phyloP scores from a whole-genome alignment of 2,797 vertebrate species.

The Pterois miles region DNA sequence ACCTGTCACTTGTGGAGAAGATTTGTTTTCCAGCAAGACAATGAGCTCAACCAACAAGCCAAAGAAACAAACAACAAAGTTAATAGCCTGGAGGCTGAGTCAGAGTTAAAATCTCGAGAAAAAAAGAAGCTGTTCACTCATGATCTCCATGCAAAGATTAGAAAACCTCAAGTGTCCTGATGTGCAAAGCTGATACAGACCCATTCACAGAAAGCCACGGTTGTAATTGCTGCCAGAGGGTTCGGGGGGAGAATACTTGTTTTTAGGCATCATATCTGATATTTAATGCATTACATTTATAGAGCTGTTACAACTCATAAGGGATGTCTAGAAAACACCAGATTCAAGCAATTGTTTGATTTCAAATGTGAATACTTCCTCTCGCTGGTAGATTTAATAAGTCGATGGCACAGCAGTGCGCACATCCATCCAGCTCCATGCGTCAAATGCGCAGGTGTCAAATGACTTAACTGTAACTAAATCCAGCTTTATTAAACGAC shows the following conservation, averaged over 20 bases:
- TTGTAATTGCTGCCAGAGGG: not conserved
- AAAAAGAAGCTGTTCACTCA: not conserved
- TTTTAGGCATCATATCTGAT: not conserved
- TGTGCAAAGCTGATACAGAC: not conserved
- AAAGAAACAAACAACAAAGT: not conserved
- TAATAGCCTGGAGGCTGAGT: not conserved
- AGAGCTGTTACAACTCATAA: not conserved
- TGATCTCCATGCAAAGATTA: not conserved
- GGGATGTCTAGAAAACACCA: not conserved
- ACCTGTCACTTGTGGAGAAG: not conserved
- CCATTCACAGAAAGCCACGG: not conserved
- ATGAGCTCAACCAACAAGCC: not conserved
- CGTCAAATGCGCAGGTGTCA: not conserved
- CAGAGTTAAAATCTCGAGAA: not conserved
- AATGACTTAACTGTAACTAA: too few relatives aligned
- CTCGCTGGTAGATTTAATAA: not conserved
- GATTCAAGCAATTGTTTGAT: not conserved
- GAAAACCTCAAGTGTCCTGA: not conserved
- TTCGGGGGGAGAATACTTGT: fast-evolving
- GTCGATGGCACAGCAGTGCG: not conserved
- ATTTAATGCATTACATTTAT: not conserved
- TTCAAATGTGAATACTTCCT: not conserved
- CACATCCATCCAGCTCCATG: not conserved
- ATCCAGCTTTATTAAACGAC: not conserved
- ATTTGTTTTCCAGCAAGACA: not conserved